Evolutionary conservation across 2,888 invertebrate species (phyloP).

Genomic region (Heliconius hortense): DNA sequence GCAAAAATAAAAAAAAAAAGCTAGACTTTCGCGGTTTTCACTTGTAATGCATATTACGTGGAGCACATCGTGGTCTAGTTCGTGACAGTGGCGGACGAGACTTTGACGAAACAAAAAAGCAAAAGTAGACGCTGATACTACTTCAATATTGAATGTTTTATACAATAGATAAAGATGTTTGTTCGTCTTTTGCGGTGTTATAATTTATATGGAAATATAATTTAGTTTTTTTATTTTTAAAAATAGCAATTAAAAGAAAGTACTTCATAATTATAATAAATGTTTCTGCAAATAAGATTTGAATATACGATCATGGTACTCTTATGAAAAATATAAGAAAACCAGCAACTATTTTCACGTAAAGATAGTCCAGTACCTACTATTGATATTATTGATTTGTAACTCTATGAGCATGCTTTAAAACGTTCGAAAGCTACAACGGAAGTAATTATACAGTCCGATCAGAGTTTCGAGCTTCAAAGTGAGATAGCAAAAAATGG

Average conservation of each 20-base stretch:
- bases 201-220: background rate
- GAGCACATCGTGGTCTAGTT: constrained; percentile 29
- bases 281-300: too few species aligned
- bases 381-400: constrained; percentile 32
- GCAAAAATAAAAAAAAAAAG: constrained; percentile 14
- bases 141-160: background rate
- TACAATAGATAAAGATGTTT: background rate
- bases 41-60: constrained; percentile 30
- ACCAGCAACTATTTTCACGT: background rate
- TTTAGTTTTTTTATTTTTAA: background rate
- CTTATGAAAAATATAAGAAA: background rate
- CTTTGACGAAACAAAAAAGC: constrained; percentile 26
- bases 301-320: background rate
- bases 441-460: constrained; percentile 41
- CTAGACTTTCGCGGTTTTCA: constrained; percentile 26
- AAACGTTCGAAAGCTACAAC: constrained; percentile 41
- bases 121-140: constrained; percentile 18
- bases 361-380: background rate
- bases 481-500: constrained; percentile 32
- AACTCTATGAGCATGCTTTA: constrained; percentile 25
- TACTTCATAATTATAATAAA: too few species aligned
- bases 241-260: too few species aligned
- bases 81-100: constrained; percentile 17
- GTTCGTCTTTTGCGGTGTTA: too few species aligned
- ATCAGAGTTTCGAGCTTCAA: constrained; percentile 9